phyloP scores from a whole-genome alignment of 2,797 vertebrate genomes.

The Oreochromis grahami region DNA sequence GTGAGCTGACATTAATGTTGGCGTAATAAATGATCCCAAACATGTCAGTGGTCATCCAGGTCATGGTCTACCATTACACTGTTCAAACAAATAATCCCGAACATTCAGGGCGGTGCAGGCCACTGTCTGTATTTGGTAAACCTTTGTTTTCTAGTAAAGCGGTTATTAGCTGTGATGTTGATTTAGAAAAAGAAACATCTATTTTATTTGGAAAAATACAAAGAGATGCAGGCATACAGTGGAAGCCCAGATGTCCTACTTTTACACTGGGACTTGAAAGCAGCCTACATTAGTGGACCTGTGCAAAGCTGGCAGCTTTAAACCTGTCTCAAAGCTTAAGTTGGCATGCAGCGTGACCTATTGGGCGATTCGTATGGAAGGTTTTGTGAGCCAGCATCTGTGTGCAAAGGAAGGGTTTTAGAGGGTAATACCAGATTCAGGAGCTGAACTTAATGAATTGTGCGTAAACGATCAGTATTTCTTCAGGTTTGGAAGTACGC shows the following conservation, averaged over 20 bases:
- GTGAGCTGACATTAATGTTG: neutral
- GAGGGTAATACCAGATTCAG: neutral
- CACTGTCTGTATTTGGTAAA: neutral
- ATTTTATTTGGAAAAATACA: neutral
- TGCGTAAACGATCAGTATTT: neutral
- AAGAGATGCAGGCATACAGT: neutral
- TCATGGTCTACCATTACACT: neutral
- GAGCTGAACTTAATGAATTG: neutral
- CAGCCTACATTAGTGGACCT: neutral
- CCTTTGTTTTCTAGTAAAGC: neutral
- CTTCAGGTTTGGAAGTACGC: fast-evolving
- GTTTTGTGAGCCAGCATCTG: neutral
- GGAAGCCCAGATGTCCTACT: neutral
- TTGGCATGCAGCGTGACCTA: neutral
- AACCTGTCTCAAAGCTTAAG: neutral
- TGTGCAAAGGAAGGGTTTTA: fast-evolving
- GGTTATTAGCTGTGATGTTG: neutral
- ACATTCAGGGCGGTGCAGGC: fast-evolving
- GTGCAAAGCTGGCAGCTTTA: neutral
- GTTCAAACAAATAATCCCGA: neutral
- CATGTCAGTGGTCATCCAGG: neutral
- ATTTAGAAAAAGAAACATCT: neutral
- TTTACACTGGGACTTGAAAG: neutral
- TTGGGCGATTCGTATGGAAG: fast-evolving
- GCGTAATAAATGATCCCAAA: neutral